Percentiles rank a stretch among this genome's conserved stretches.
phyloP scores from a whole-genome alignment of 2,888 invertebrate species.

The Strigamia crassipes region DNA sequence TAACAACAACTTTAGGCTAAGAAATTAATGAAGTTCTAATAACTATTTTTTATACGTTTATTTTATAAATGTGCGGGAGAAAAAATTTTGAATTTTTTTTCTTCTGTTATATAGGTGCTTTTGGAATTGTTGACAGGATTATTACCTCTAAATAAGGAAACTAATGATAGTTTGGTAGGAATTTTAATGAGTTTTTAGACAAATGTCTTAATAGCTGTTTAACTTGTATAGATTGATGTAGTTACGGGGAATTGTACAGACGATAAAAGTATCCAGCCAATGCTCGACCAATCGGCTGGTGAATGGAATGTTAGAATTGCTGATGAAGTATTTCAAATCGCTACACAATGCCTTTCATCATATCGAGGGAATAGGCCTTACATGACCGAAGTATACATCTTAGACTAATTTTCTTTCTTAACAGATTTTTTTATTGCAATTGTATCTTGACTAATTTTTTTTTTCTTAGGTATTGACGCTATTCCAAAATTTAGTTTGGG shows the following conservation, averaged over 20 bases:
- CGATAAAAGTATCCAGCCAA: not conserved
- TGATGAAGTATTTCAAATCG: not conserved
- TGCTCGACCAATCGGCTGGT: not conserved
- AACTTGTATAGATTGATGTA: not conserved
- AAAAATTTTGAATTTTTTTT: too few species aligned
- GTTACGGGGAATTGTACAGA: not conserved
- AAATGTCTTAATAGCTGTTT: not conserved
- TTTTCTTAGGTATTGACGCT: not conserved
- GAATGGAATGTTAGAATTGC: not conserved
- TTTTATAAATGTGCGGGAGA: not conserved
- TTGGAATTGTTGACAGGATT: not conserved
- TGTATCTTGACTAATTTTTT: not conserved
- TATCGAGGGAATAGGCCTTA: not conserved
- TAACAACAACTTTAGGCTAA: not conserved
- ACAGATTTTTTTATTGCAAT: not conserved
- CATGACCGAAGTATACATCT: not conserved
- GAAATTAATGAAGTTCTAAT: not conserved
- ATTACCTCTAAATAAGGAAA: slow-evolving; percentile 52
- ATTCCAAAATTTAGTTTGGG: too few species aligned
- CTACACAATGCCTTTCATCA: not conserved
- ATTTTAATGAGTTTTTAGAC: not conserved
- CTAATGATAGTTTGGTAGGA: not conserved
- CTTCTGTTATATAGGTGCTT: not conserved
- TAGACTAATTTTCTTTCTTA: not conserved
- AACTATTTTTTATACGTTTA: not conserved